Base-by-base conservation (phyloP, 2,797 vertebrate genomes). In the Cheirogaleus major region DNA sequence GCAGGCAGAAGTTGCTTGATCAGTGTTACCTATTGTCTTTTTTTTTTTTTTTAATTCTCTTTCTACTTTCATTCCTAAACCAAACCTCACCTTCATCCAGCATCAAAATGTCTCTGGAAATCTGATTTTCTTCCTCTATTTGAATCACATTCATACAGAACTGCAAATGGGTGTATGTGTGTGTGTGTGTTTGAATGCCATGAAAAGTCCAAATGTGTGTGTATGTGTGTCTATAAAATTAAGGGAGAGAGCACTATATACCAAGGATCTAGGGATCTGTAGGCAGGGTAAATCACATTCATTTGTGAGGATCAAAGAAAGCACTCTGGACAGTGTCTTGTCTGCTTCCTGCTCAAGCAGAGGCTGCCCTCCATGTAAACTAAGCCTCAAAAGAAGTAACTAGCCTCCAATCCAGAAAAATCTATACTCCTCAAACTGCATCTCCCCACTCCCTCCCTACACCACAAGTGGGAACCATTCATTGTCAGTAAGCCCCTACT, bases 51-150 rank as follows among this genome's bases (percentile, higher is more conserved):
- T 57, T 25, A 57, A 69, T 93, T 86, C 27, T 45, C 15, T 6
- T 82, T 57, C 32, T 55, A 32, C 15, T 52, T 83, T 38, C 35
- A 27, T 79, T 86, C 20, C 20, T 20, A 48, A 95, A 35, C 0
- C 5, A 55, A n/a, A 1, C 8, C 32, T 22, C 32, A 76, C 12
- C 14, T 82, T 96, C 7, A 76, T 52, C 43, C 23, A 13, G 9
- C 72, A n/a, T 82, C 41, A 93, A 59, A 93, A 86, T 52, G 8
- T 80, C 59, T 81, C 32, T 88, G 50, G 14, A 94, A 94, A 63
- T 83, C 32, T 50, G 0, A 83, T 61, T 86, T 27, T 57, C 12
- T 78, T 88, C 10, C 55, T 87, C 72, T 30, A 2, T 61, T 61
- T 92, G 72, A 80, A 43, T 84, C 67, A 70, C 35, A 32, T 35